A percentile compares a stretch with the other conserved stretches of the same genome.
Conservation (phyloP, 2,888 invertebrate genomes). For the Drosophila eohydei region DNA sequence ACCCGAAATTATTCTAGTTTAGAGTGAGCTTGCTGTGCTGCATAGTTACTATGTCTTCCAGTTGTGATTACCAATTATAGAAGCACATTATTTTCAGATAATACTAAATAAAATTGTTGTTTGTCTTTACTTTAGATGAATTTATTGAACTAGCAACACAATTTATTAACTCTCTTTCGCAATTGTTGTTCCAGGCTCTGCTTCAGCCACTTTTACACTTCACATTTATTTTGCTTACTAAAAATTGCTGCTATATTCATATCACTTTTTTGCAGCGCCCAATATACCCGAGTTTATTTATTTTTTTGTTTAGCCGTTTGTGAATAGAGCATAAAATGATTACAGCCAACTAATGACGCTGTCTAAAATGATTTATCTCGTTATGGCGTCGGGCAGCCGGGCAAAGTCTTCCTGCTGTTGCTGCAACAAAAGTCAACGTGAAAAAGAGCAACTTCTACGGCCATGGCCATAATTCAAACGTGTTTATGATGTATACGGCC, state of each 20-base stretch:
- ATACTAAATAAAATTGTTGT: too few species aligned
- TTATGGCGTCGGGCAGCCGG: conserved; percentile 60
- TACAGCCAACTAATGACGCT: conserved; percentile 82
- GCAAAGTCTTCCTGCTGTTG: conserved; percentile 35
- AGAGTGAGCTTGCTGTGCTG: too few species aligned
- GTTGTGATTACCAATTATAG: too few species aligned
- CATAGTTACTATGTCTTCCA: too few species aligned
- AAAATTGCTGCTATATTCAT: not conserved
- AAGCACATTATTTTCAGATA: too few species aligned
- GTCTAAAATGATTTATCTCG: conserved; percentile 82
- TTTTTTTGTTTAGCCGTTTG: conserved; percentile 7
- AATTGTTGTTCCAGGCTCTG: not conserved
- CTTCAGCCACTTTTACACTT: not conserved
- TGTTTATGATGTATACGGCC: conserved; percentile 75
- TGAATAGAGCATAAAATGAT: conserved; percentile 67
- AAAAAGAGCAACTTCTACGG: conserved; percentile 61
- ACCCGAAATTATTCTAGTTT: too few species aligned
- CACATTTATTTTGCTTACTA: not conserved
- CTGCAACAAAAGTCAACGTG: conserved; percentile 72
- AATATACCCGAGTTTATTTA: not conserved
- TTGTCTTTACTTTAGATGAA: too few species aligned
- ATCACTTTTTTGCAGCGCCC: not conserved
- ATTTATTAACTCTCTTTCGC: too few species aligned
- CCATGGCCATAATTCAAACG: conserved; percentile 72
- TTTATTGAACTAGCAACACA: too few species aligned